Base-by-base conservation (phyloP, 2,888 invertebrate genomes). In the Crioceris asparagi region DNA sequence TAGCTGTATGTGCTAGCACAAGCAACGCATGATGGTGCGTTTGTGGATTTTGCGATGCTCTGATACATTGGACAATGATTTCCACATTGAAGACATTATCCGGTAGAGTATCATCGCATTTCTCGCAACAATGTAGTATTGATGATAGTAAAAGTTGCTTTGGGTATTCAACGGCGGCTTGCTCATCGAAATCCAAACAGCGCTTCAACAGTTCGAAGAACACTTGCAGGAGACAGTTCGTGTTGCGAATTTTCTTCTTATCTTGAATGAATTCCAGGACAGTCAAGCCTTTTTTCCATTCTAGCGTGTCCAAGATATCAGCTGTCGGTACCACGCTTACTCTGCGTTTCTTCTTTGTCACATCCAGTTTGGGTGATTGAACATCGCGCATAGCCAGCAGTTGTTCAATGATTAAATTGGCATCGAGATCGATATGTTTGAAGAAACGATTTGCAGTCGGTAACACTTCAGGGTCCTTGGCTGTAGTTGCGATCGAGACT, bases 21-120 rank as follows among this genome's bases (percentile, higher is more conserved):
- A 91, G 70, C 36, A 97, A 67, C 0, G 94, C 91, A 53, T 93
- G 90, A 53, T 94, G 86, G 56, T 97, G 94, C 0, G 94, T 93
- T 64, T 94, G 93, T 1, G 93, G 93, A 64, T 93, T 93, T 55
- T 83, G 82, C 0, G 93, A 90, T 2, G 81, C 80, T 46, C 94
- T 72, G 35, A 97, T 82, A 53, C 91, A 92, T 50, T 88, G 83
- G 1, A 96, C 88, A 2, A 90, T 73, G 17, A 81, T 55, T 50
- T 87, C 87, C 25, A 90, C 78, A 45, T 83, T 77, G 39, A 73
- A 65, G 36, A 61, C 54, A 17, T 62, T 64, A 32, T 68, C 64
- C 0, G 72, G 70, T 16, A 75, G 55, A 7, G 67, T 62, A 36
- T 72, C 70, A 7, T 70, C 67, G 1, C 76, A 66, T 52, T 75